Conservation (phyloP, 2,113 vertebrate species). For the Rostratula benghalensis region DNA sequence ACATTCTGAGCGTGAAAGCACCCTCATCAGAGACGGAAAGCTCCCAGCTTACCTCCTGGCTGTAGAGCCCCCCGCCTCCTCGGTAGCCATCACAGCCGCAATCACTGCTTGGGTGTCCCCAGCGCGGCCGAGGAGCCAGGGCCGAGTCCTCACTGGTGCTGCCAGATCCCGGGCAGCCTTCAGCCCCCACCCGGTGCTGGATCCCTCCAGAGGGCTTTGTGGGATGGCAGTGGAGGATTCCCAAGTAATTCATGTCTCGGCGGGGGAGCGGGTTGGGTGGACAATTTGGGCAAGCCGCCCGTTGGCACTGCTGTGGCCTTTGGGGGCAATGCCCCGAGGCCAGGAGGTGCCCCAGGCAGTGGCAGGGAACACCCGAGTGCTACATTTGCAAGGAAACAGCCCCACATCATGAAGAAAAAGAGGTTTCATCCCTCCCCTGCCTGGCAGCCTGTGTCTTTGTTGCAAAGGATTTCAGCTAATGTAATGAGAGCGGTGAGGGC, state of each 20-base stretch:
- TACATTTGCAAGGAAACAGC: not conserved
- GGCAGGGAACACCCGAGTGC: not conserved
- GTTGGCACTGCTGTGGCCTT: accelerated
- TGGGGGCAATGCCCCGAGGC: not conserved
- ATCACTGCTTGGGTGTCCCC: accelerated
- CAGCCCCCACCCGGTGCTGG: not conserved
- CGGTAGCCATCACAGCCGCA: not conserved
- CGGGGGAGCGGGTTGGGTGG: not conserved
- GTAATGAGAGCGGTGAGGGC: not conserved
- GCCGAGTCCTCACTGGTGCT: not conserved
- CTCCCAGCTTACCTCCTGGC: not conserved
- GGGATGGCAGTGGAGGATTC: not conserved
- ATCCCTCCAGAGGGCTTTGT: not conserved
- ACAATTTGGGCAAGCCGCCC: not conserved
- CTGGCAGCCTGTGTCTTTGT: not conserved
- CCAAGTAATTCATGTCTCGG: not conserved
- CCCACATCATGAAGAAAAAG: not conserved
- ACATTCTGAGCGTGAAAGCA: not conserved
- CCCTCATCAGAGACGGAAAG: not conserved
- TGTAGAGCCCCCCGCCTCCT: not conserved
- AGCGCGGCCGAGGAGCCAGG: not conserved
- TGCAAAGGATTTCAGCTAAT: not conserved
- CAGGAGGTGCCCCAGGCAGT: not conserved
- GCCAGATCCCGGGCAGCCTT: not conserved
- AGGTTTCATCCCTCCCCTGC: not conserved